A percentile compares a stretch with the other conserved stretches of the same genome.
Evolutionary conservation across 37 sponge, comb jelly and placozoan genomes (phyloP).

Genomic region (Diacarnus erythraeanus): DNA sequence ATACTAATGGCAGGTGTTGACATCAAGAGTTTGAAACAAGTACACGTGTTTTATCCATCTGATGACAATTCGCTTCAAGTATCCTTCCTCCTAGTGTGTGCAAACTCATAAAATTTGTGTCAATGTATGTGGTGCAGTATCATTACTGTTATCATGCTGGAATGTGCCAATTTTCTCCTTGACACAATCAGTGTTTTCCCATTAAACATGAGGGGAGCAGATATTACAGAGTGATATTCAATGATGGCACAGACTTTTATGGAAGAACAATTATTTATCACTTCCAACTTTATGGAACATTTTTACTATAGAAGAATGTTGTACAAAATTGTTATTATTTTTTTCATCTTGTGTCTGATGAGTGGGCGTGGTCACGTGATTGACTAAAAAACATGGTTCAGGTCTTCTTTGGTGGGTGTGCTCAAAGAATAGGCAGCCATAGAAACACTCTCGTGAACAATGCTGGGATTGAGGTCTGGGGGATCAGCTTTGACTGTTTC

Average conservation of each 20-base stretch:
- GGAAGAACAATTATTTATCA: conserved; percentile 85
- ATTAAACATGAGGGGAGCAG: background rate
- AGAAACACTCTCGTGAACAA: conserved; percentile 43
- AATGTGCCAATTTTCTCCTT: background rate
- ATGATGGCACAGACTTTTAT: conserved; percentile 79
- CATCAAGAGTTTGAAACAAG: background rate
- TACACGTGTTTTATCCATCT: conserved; percentile 48
- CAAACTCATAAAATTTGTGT: background rate
- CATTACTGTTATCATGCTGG: background rate
- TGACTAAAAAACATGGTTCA: conserved; percentile 20
- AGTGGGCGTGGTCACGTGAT: background rate
- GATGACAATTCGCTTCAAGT: conserved; percentile 70
- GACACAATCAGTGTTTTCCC: conserved; percentile 46
- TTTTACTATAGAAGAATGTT: background rate
- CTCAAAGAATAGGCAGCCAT: conserved; percentile 58
- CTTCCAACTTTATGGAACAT: conserved; percentile 65
- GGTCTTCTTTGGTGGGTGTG: conserved; percentile 62
- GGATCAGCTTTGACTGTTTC: background rate
- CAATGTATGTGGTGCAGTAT: background rate
- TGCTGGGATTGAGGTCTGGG: conserved; percentile 9
- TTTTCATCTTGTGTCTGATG: no score
- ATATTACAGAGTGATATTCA: conserved; percentile 57
- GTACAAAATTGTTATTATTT: no score
- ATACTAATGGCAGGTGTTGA: conserved; percentile 29
- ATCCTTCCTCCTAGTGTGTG: conserved; percentile 18